A percentile compares a stretch with the other conserved stretches of the same genome.
Conservation (phyloP, 2,888 invertebrate genomes). For the Smittia aterrima region DNA sequence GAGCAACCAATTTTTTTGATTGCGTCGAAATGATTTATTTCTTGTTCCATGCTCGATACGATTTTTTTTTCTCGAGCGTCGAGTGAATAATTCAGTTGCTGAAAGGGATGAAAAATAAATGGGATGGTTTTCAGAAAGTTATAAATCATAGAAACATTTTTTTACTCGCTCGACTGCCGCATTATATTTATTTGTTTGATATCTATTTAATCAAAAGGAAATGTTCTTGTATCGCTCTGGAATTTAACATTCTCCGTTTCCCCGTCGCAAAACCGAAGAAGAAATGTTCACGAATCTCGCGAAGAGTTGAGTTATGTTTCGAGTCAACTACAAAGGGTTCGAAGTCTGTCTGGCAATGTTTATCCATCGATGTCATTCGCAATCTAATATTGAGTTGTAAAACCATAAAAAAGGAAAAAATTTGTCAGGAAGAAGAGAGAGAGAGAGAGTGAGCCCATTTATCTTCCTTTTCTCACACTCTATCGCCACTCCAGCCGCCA, state of each 20-base stretch:
- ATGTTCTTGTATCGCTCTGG: slow-evolving; percentile 15
- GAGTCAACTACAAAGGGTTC: background rate
- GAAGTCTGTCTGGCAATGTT: slow-evolving; percentile 3
- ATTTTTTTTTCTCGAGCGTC: slow-evolving; percentile 1
- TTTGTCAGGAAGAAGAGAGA: slow-evolving; percentile 23
- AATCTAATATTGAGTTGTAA: slow-evolving; percentile 28
- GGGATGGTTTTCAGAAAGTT: slow-evolving; percentile 22
- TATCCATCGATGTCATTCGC: slow-evolving; percentile 31
- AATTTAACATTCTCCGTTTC: background rate
- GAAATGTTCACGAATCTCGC: background rate
- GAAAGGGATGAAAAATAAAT: slow-evolving; percentile 37
- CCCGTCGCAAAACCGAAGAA: background rate
- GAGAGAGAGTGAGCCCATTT: too few relatives aligned
- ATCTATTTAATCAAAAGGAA: slow-evolving; percentile 33
- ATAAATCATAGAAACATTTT: slow-evolving; percentile 18
- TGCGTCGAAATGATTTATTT: slow-evolving; percentile 35
- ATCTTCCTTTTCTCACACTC: slow-evolving; percentile 8
- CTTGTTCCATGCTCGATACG: background rate
- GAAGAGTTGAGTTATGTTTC: background rate
- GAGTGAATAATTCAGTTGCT: slow-evolving; percentile 36
- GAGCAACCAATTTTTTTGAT: slow-evolving; percentile 27
- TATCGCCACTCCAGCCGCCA: background rate
- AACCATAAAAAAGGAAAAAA: background rate
- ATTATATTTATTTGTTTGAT: slow-evolving; percentile 17
- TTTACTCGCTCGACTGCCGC: slow-evolving; percentile 3